A percentile compares a stretch with the other conserved stretches of the same genome.
Conservation (phyloP, 2,113 vertebrate genomes). For the Actinemys pallida region DNA sequence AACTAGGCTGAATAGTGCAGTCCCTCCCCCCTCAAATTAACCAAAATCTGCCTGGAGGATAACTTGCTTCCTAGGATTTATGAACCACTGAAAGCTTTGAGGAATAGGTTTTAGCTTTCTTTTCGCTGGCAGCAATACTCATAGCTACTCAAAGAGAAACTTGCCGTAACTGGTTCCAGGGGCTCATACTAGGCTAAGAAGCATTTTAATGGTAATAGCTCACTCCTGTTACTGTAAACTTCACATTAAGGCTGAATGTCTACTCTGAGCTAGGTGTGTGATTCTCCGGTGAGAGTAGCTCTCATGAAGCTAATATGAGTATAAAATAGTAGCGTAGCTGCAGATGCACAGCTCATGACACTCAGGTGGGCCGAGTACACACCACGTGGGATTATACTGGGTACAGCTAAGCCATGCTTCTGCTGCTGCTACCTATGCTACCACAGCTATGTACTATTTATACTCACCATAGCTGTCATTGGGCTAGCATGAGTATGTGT, state of each 20-base stretch:
- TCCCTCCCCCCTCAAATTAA: too few relatives aligned
- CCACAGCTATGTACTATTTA: not conserved
- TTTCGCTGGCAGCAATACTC: not conserved
- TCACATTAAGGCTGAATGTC: not conserved
- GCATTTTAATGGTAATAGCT: not conserved
- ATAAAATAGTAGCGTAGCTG: not conserved
- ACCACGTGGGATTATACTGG: not conserved
- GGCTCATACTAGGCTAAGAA: not conserved
- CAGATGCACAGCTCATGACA: not conserved
- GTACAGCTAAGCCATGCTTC: not conserved
- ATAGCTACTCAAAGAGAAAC: not conserved
- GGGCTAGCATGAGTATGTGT: not conserved
- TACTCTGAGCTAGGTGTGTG: not conserved
- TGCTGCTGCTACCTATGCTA: not conserved
- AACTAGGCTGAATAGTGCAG: not conserved
- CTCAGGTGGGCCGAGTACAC: not conserved
- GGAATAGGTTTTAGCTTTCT: not conserved
- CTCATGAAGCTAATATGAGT: not conserved
- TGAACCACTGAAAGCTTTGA: not conserved
- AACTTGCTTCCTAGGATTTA: not conserved
- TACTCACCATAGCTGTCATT: not conserved
- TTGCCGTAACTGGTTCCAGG: not conserved
- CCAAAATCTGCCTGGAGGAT: not conserved
- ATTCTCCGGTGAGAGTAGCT: not conserved
- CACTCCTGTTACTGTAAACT: not conserved